Base-by-base conservation (phyloP, 1,140 invertebrate genomes). In the Megathymus violae region DNA sequence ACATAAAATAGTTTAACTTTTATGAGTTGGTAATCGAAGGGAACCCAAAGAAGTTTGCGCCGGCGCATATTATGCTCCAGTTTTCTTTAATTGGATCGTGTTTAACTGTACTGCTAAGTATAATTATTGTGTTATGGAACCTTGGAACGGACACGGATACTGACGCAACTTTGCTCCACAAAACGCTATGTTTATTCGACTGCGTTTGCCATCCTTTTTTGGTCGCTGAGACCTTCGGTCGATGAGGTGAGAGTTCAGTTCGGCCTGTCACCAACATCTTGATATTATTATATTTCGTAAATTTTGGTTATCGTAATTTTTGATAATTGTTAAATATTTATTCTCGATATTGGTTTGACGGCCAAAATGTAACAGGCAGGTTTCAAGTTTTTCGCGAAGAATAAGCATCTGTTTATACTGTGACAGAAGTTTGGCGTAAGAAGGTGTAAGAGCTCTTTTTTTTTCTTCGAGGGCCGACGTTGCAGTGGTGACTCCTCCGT, bases 151-250 rank as follows among this genome's bases (percentile, higher is more conserved):
- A 60, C 63, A 52, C n/a, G 40, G 16, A 44, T 31, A 15, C 62
- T 85, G 82, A 83, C 73, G 82, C 80, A 85, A 85, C 51, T 59
- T 58, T 63, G 72, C 67, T 58, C 72, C 67, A 77, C 71, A 80
- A 78, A 74, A 54, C 64, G 71, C 78, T 74, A 81, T 76, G 58
- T 54, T 48, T 61, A 59, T 58, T 50, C 71, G 58, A 62, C 64
- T 65, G 59, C 58, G 63, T 77, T 74, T 80, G 75, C 70, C 80
- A 81, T 80, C 82, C 84, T 82, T 84, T 87, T 89, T 81, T 80
- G 86, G 79, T 76, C 75, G 67, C n/a, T 67, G 56, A 66, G 77
- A 76, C 85, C 82, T 88, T 86, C 82, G 75, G 62, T 74, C 62
- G 61, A 62, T 61, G 60, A 67, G 63, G 50, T 60, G 51, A 54